Base-by-base conservation (phyloP, 2,888 invertebrate species). In the Ecliptopera silaceata region DNA sequence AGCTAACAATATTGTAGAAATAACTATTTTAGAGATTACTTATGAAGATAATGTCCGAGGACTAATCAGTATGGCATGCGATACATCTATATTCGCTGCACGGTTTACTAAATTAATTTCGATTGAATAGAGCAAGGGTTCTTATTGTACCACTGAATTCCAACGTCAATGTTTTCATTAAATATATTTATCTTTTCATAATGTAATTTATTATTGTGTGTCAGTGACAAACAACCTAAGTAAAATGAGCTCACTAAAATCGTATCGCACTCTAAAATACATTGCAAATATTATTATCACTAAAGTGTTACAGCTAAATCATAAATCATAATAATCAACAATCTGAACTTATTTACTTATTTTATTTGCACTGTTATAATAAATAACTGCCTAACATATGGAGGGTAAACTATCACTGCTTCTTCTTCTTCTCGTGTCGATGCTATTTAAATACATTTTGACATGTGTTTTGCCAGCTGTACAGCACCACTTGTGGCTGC, bases 201-300 rank as follows among this genome's bases (percentile, higher is more conserved):
- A 18, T 32, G n/a, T 45, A 17, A 47, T 47, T 38, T 47, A 47
- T 34, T 6, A 22, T 29, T 47, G 38, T 47, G 47, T 47, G 32
- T 11, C 3, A 26, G 17, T 12, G 36, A 38, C 22, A 47, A 47
- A 38, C 38, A 29, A 38, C 17, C 22, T 13, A 17, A 17, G n/a
- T 10, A 31, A 31, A 22, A 3, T 13, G 45, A 47, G 46, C 36
- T 22, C 22, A 46, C 36, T 38, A 26, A 38, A 47, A 47, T 38
- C 22, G 3, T 45, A 45, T 45, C 18, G 38, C 17, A n/a, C 26
- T 26, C 2, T 26, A 26, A 26, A 20, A 26, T 26, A 26, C 47
- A 29, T 38, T 22, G 38, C 26, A 47, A 47, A 47, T 47, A 47
- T 38, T 38, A 26, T 13, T 10, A 15, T 46, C 11, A 36, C 20